phyloP scores from a whole-genome alignment of 1,140 invertebrate species.

The Ceratina australensis region DNA sequence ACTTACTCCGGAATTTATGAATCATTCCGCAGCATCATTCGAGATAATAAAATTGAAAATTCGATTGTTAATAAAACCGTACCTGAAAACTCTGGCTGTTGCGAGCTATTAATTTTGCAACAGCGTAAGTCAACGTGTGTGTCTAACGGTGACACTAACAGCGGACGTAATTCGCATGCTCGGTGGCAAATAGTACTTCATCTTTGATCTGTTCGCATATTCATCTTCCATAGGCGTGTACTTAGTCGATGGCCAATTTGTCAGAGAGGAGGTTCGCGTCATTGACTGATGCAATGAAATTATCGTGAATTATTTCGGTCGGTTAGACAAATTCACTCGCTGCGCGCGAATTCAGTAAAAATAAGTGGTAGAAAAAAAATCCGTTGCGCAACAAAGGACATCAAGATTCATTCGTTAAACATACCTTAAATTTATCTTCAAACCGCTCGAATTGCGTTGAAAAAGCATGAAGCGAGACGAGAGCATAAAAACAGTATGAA shows the following conservation, averaged over 20 bases:
- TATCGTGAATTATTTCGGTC: neutral
- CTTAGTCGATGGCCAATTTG: neutral
- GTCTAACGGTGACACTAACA: neutral
- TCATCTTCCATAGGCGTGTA: neutral
- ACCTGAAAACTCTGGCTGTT: too few species aligned
- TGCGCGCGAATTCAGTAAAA: neutral
- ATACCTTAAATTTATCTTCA: neutral
- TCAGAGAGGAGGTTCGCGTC: neutral
- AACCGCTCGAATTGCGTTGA: neutral
- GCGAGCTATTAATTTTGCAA: neutral
- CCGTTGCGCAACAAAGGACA: neutral
- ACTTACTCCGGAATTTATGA: too few species aligned
- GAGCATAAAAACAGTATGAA: neutral
- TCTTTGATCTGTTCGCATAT: neutral
- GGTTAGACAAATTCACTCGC: neutral
- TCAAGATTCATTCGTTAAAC: neutral
- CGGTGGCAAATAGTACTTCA: neutral
- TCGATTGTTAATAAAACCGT: too few species aligned
- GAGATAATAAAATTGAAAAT: too few species aligned
- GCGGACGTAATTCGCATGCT: neutral
- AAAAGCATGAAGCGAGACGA: neutral
- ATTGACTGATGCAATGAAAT: too few species aligned
- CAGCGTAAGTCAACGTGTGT: neutral
- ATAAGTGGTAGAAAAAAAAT: neutral
- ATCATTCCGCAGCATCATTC: too few species aligned